phyloP scores from a whole-genome alignment of 2,888 invertebrate species.

The Harpagoxenus sublaevis region DNA sequence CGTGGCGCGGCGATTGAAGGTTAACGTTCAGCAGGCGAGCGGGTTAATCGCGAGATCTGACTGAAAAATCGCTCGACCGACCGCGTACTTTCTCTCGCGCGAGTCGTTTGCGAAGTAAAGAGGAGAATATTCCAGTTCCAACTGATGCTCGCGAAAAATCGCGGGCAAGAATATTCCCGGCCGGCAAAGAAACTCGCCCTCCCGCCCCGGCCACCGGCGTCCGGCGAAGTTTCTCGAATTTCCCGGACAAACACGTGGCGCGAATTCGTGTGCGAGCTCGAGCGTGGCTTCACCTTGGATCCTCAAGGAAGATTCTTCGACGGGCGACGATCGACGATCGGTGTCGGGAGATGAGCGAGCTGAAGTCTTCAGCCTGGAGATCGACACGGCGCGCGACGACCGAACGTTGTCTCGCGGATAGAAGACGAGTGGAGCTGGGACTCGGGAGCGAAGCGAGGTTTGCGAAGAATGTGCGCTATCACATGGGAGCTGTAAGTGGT shows the following conservation, averaged over 20 bases:
- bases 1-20: constrained; percentile 69
- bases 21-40: neutral
- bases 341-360: constrained; percentile 58
- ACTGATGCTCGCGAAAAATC: neutral
- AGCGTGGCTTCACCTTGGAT: constrained; percentile 71
- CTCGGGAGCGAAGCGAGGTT: too few relatives aligned
- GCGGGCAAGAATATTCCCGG: neutral
- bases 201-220: neutral
- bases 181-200: constrained; percentile 36
- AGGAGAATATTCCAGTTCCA: neutral
- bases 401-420: constrained; percentile 77
- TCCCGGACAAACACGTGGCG: neutral
- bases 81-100: neutral
- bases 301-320: neutral
- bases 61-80: neutral
- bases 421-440: constrained; percentile 43
- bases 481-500: constrained; percentile 59
- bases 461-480: constrained; percentile 68
- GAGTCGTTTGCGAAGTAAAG: neutral
- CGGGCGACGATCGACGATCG: neutral
- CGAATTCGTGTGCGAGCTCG: neutral
- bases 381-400: constrained; percentile 70
- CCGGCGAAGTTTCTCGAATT: neutral
- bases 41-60: neutral
- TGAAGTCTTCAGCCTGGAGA: constrained; percentile 61